These are phyloP conservation scores for Istiophorus platypterus DNA, from an alignment of 2,113 vertebrate species.

Conservation along the genomic window DNA sequence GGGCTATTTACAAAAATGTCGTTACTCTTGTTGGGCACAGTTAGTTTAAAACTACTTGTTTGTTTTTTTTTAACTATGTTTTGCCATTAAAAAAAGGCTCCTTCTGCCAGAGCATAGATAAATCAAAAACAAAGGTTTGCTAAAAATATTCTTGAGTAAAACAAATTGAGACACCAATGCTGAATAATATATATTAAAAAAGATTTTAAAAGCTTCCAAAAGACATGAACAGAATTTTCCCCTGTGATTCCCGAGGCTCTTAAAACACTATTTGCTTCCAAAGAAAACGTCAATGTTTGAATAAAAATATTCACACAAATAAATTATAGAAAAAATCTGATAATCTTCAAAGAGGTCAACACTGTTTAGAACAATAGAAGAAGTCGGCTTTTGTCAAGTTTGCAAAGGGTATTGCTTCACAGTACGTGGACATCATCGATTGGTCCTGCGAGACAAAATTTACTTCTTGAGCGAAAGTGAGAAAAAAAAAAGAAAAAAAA, in stretches of 20 bases:
- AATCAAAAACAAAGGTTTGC: constrained; percentile 8
- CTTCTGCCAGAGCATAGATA: not conserved
- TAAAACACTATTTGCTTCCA: constrained; percentile 38
- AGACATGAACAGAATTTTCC: constrained; percentile 4
- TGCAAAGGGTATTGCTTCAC: constrained; percentile 73
- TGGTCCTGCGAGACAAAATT: constrained; percentile 45
- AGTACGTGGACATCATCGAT: constrained; percentile 68
- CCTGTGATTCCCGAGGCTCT: not conserved
- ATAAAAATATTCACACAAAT: constrained; percentile 64
- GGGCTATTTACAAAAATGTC: constrained; percentile 51
- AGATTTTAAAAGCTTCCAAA: constrained; percentile 17
- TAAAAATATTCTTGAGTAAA: constrained; percentile 7
- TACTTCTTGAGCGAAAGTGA: constrained; percentile 15
- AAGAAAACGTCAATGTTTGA: constrained; percentile 33
- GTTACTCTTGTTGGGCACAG: constrained; percentile 2
- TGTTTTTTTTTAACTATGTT: not conserved
- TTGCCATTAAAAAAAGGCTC: constrained; percentile 10
- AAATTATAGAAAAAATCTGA: constrained; percentile 69
- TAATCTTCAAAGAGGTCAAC: constrained; percentile 44
- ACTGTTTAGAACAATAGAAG: constrained; percentile 60
- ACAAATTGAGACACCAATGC: not conserved
- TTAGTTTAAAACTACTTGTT: not conserved
- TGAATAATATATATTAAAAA: constrained; percentile 28
- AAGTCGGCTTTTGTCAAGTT: constrained; percentile 54
- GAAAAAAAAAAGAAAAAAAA: not conserved